phyloP scores from a whole-genome alignment of 2,797 vertebrate genomes.

The Spizella passerina region DNA sequence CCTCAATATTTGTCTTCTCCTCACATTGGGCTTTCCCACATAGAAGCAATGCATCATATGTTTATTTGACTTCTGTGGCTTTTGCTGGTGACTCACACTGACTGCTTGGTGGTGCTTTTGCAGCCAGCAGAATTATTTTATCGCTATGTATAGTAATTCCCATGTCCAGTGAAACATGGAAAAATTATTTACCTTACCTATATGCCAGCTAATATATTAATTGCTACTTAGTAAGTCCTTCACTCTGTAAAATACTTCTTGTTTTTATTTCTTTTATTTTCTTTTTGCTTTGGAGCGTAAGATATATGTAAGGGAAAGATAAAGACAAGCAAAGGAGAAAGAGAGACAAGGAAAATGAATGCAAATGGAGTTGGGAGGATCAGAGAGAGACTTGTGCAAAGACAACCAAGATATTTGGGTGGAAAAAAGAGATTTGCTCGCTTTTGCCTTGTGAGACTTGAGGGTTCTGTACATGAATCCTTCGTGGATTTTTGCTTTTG shows the following conservation, averaged over 20 bases:
- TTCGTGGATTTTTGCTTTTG: not conserved
- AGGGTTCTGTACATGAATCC: not conserved
- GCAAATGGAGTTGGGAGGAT: not conserved
- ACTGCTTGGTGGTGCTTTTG: not conserved
- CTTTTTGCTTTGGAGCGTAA: not conserved
- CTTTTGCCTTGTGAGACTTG: not conserved
- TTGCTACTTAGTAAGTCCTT: not conserved
- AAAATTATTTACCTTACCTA: not conserved
- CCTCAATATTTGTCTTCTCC: slow-evolving; percentile 12
- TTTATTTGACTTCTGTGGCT: not conserved
- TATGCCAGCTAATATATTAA: not conserved
- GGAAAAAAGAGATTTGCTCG: not conserved
- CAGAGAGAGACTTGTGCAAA: not conserved
- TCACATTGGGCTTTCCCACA: not conserved
- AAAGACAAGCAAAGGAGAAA: not conserved
- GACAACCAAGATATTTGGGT: not conserved
- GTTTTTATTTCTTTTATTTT: accelerated
- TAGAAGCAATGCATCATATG: not conserved
- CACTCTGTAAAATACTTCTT: no score
- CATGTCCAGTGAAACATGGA: not conserved
- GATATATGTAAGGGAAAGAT: not conserved
- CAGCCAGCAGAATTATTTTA: not conserved
- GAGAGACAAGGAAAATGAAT: not conserved
- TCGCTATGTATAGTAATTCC: not conserved
- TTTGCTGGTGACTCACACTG: not conserved